Conservation (phyloP, 2,888 invertebrate genomes). For the Opisthograptis luteolata region DNA sequence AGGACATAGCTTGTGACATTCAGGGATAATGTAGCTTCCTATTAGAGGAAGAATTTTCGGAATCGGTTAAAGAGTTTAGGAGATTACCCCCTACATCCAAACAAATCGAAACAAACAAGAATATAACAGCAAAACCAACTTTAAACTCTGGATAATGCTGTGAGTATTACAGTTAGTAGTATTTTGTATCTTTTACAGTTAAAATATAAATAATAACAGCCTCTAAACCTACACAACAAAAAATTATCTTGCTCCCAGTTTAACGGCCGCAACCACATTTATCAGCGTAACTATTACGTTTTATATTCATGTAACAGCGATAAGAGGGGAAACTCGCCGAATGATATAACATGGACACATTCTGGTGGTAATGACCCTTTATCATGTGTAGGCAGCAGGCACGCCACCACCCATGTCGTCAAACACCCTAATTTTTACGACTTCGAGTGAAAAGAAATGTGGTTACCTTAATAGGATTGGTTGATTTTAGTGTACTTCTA, state of each 20-base stretch:
- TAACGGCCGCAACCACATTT: constrained; percentile 3
- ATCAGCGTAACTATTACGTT: constrained; percentile 8
- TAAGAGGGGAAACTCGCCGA: constrained; percentile 23
- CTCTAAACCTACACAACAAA: neutral
- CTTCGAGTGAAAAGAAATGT: constrained; percentile 30
- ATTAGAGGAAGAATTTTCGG: no score
- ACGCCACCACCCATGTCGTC: constrained; percentile 12
- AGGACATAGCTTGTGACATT: no score
- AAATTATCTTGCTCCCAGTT: constrained; percentile 2
- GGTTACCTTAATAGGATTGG: constrained; percentile 29
- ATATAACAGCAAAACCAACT: no score
- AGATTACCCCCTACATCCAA: no score
- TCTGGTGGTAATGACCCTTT: constrained; percentile 33
- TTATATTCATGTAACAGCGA: constrained; percentile 10
- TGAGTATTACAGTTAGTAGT: no score
- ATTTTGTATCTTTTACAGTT: no score
- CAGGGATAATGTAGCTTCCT: no score
- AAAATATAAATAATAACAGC: no score
- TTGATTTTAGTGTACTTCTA: neutral
- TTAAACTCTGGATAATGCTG: no score
- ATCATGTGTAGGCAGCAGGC: constrained; percentile 29
- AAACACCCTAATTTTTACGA: constrained; percentile 30
- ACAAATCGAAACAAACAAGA: no score
- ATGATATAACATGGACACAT: constrained; percentile 16
- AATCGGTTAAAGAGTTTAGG: no score